These are phyloP conservation scores for Griposia aprilina DNA, from an alignment of 2,888 invertebrate genomes.

Conservation along the genomic window DNA sequence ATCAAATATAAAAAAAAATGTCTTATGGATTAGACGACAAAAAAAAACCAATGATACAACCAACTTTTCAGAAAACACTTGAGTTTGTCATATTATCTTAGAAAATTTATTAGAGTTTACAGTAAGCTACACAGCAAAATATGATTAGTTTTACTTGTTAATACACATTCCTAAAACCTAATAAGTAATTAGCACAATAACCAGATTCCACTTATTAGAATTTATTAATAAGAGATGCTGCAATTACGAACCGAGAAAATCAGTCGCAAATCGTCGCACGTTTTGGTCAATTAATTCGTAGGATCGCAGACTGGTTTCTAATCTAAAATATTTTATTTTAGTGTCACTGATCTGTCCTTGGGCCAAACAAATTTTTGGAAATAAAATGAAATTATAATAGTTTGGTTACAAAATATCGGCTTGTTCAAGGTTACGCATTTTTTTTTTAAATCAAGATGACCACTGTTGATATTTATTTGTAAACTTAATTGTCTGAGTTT, in stretches of 20 bases:
- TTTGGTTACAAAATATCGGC: not conserved
- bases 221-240: constrained; percentile 39
- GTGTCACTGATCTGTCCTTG: not conserved
- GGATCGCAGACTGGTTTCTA: constrained; percentile 45
- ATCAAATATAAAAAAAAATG: not conserved
- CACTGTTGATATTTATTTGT: not conserved
- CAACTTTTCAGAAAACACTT: not conserved
- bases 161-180: constrained; percentile 2
- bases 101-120: not conserved
- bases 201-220: constrained; percentile 19
- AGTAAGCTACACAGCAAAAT: not conserved
- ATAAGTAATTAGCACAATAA: constrained; percentile 18
- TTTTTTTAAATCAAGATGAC: too few species aligned
- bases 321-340: constrained; percentile 37
- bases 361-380: constrained; percentile 1
- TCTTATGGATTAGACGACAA: not conserved
- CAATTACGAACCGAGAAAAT: constrained; percentile 51
- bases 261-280: constrained; percentile 21
- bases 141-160: not conserved
- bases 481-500: not conserved
- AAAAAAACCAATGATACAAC: not conserved
- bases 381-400: not conserved
- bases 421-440: not conserved
- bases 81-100: not conserved
- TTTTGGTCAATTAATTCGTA: constrained; percentile 60